A percentile compares a stretch with the other conserved stretches of the same genome.
Evolutionary conservation across 2,797 vertebrate genomes (phyloP).

Genomic region (Phalloptychus januarius): DNA sequence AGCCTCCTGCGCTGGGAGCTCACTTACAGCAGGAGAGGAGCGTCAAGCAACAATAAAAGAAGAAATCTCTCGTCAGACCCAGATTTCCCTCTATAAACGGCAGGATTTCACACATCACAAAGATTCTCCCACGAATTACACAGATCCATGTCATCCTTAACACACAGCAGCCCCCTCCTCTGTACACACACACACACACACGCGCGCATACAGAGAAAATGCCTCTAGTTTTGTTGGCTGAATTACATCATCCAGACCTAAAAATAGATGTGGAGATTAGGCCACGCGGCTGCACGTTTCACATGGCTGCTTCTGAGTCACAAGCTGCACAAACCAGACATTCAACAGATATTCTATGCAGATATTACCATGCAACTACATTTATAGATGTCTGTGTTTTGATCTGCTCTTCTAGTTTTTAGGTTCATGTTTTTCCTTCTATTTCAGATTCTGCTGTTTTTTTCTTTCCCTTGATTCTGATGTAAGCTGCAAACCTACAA

Average conservation of each 20-base stretch:
- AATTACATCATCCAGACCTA: slow-evolving; percentile 64
- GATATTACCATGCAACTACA: neutral
- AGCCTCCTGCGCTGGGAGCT: slow-evolving; percentile 23
- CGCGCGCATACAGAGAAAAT: slow-evolving; percentile 12
- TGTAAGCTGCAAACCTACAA: neutral
- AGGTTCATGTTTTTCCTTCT: neutral
- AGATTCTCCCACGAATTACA: slow-evolving; percentile 36
- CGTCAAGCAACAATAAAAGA: neutral
- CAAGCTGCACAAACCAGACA: neutral
- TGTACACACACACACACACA: slow-evolving; percentile 14
- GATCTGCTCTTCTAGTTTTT: neutral
- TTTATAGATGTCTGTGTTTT: neutral
- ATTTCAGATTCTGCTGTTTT: neutral
- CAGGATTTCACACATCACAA: slow-evolving; percentile 52
- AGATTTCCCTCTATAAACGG: slow-evolving; percentile 31
- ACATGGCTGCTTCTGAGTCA: slow-evolving; percentile 12
- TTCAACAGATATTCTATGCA: neutral
- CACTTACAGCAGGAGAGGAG: slow-evolving; percentile 15
- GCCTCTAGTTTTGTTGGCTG: slow-evolving; percentile 32
- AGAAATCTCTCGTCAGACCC: neutral
- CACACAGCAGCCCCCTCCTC: neutral
- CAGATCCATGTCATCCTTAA: slow-evolving; percentile 24
- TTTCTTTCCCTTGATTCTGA: neutral
- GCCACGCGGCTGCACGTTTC: slow-evolving; percentile 50
- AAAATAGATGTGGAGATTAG: slow-evolving; percentile 68